Base-by-base conservation (phyloP, 64 coral and sea anemone genomes). In the Porites australiensis region DNA sequence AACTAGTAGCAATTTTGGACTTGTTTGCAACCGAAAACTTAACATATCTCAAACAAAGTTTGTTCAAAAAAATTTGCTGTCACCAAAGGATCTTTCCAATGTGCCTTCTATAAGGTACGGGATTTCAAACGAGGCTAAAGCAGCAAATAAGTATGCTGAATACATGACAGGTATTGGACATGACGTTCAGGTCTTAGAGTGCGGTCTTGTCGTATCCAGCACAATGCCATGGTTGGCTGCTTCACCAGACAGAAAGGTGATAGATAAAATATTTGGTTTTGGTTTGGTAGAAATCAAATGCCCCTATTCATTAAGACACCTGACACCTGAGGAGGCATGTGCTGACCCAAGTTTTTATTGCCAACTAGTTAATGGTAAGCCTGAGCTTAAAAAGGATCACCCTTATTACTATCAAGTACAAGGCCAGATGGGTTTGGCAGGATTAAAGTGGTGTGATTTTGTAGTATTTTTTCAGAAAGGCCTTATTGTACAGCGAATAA, bases 1-100 rank as follows among this genome's bases (percentile, higher is more conserved):
- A 52, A 94, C 93, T 37, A 89, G 93, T 55, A 89, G 93, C 57
- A 94, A 94, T 75, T 94, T 94, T 94, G 87, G 93, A 37, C 60
- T 75, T 84, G 86, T 94, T 71, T 94, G 80, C 87, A 89, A 94
- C 61, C 87, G 70, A 64, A 93, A 93, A 88, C 50, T 69, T 21
- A 82, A 62, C 72, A 75, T 80, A 18, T 72, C 52, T 79, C 86
- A 94, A 72, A 73, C 45, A 3, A 89, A 89, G 64, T 94, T 94
- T 94, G 93, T 94, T 51, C 68, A 79, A 27, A 80, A 89, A 49
- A 75, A n/a, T 82, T 3, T 94, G 2, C 61, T 94, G 46, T 54
- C 73, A 19, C 45, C 61, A 51, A 89, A 80, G 61, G 79, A 89
- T 69, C 19, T 89, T 82, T 94, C 86, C 44, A 59, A 82, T 89